These are phyloP conservation scores for Baccha elongata DNA, from an alignment of 2,888 invertebrate species.

Conservation along the genomic window DNA sequence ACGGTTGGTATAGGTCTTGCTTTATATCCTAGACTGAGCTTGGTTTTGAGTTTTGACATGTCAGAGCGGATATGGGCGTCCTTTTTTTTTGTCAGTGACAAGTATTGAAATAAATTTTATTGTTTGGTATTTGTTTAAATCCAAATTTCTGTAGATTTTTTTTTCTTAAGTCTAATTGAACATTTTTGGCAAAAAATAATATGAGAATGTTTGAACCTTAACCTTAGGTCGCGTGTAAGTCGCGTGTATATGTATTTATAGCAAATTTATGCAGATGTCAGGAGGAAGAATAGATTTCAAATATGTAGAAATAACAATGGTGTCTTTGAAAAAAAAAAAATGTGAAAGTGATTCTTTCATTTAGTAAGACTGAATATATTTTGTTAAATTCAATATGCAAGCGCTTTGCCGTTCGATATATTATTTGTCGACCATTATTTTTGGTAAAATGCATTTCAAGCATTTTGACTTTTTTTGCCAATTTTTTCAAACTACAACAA, in stretches of 20 bases:
- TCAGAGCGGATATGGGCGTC: slow-evolving; percentile 68
- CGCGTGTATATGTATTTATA: too few relatives aligned
- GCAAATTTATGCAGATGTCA: neutral
- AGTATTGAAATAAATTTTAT: neutral
- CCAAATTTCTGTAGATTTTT: slow-evolving; percentile 33
- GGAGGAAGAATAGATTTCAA: too few relatives aligned
- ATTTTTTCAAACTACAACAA: too few relatives aligned
- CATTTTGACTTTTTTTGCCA: too few relatives aligned
- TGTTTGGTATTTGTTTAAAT: slow-evolving; percentile 35
- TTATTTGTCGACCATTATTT: too few relatives aligned
- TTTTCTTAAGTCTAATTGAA: neutral
- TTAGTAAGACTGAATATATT: too few relatives aligned
- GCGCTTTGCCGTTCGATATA: too few relatives aligned
- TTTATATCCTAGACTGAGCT: slow-evolving; percentile 38
- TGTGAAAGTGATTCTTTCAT: too few relatives aligned
- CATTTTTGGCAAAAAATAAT: neutral
- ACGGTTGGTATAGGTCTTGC: slow-evolving; percentile 65
- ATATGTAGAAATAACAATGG: too few relatives aligned
- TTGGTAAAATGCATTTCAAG: too few relatives aligned
- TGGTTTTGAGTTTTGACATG: slow-evolving; percentile 70
- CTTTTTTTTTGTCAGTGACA: slow-evolving; percentile 29
- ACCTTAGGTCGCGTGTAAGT: slow-evolving; percentile 60
- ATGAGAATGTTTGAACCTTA: slow-evolving; percentile 21
- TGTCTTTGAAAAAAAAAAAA: too few relatives aligned
- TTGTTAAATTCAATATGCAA: too few relatives aligned